Evolutionary conservation across 2,888 invertebrate genomes (phyloP).

Genomic region (Lithophane socia): DNA sequence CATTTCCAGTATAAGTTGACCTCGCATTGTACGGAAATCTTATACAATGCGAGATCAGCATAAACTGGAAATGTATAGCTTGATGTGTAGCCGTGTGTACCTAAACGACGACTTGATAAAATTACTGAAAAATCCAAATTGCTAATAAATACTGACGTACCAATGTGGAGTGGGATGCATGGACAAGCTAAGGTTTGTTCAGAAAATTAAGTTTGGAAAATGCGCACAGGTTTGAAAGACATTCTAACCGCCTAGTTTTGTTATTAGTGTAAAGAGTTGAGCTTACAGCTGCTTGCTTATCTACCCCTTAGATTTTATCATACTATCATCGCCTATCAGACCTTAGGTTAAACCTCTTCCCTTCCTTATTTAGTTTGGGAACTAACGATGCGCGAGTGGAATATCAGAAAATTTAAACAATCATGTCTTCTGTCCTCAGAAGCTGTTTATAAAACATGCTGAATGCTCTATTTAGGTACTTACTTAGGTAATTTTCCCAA

Average conservation of each 20-base stretch:
- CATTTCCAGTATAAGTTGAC: too few species aligned
- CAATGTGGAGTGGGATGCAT: background rate
- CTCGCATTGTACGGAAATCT: too few species aligned
- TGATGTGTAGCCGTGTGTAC: too few species aligned
- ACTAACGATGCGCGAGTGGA: background rate
- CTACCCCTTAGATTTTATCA: constrained; percentile 9
- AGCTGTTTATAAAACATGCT: background rate
- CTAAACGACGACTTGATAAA: background rate
- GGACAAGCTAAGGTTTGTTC: too few species aligned
- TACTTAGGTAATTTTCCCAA: background rate
- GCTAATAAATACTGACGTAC: background rate
- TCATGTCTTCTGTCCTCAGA: background rate
- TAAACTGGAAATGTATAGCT: too few species aligned
- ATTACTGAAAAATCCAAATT: background rate
- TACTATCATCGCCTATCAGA: background rate
- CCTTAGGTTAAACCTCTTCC: background rate
- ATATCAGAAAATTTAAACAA: background rate
- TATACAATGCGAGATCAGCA: too few species aligned
- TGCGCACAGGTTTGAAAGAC: background rate
- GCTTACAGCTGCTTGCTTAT: constrained; percentile 12
- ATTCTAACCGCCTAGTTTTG: background rate
- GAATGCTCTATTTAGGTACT: background rate
- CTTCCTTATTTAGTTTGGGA: background rate
- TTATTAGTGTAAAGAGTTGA: background rate
- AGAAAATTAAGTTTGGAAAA: background rate